These are phyloP conservation scores for Euura saliciscinereae DNA, from an alignment of 1,140 invertebrate species.

Conservation along the genomic window DNA sequence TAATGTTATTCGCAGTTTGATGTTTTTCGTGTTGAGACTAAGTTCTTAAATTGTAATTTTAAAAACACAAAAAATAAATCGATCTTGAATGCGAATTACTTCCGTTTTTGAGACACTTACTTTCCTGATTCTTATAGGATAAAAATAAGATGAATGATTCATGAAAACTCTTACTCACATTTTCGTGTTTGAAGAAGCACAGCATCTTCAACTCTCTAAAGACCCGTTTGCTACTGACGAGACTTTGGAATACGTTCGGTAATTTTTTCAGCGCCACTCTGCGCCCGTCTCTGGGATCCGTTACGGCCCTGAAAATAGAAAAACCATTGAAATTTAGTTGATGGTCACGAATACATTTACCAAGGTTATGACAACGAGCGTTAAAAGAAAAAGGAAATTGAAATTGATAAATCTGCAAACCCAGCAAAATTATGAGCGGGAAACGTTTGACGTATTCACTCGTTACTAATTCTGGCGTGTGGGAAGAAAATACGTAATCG, in stretches of 20 bases:
- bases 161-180: constrained; percentile 75
- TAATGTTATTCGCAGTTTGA: no score
- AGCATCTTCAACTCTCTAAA: constrained; percentile 99
- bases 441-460: no score
- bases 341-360: constrained; percentile 22
- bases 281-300: constrained; percentile 97
- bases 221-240: constrained; percentile 94
- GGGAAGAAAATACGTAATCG: no score
- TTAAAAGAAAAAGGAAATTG: not conserved
- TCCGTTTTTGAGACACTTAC: no score
- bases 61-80: no score
- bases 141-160: constrained; percentile 23
- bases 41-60: no score
- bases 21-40: no score
- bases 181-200: constrained; percentile 99
- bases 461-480: no score
- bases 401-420: not conserved
- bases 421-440: no score
- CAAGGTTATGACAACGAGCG: not conserved
- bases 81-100: no score
- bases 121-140: not conserved
- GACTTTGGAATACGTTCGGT: constrained; percentile 99
- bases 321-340: constrained; percentile 15
- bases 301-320: constrained; percentile 89
- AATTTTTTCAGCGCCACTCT: constrained; percentile 98